Conservation (phyloP, 2,113 vertebrate genomes). For the Cathartes aura region DNA sequence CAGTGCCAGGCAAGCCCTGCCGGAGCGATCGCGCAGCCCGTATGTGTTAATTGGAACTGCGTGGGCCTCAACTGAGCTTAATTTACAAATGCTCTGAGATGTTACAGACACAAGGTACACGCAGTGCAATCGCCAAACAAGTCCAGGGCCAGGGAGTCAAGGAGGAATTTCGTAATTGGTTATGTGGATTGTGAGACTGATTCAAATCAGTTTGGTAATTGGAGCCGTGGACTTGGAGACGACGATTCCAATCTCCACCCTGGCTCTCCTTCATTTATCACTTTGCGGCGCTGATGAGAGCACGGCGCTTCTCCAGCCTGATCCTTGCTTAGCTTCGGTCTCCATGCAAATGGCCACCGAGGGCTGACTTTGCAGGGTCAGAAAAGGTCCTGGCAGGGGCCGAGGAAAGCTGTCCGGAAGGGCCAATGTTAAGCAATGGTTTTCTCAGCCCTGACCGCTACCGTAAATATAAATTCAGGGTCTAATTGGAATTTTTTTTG, state of each 20-base stretch:
- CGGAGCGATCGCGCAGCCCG: fast-evolving
- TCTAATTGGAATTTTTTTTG: background rate
- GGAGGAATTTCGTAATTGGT: background rate
- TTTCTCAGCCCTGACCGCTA: background rate
- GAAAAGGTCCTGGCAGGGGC: background rate
- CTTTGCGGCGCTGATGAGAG: background rate
- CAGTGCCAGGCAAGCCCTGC: background rate
- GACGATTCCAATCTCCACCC: background rate
- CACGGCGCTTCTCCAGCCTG: background rate
- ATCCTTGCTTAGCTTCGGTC: fast-evolving
- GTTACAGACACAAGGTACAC: background rate
- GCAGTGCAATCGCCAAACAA: background rate
- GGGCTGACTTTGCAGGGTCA: background rate
- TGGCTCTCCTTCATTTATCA: background rate
- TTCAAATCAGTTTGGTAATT: background rate
- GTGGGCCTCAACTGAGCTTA: background rate
- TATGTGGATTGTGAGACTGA: background rate
- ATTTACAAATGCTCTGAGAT: background rate
- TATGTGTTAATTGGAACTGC: background rate
- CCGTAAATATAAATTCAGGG: background rate
- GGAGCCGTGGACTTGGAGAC: background rate
- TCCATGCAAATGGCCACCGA: fast-evolving
- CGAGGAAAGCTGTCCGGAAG: background rate
- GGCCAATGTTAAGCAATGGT: background rate
- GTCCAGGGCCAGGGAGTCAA: background rate